A percentile compares a stretch with the other conserved stretches of the same genome.
Conservation (phyloP, 2,888 invertebrate genomes). For the Lepidocyrtinus sp. region DNA sequence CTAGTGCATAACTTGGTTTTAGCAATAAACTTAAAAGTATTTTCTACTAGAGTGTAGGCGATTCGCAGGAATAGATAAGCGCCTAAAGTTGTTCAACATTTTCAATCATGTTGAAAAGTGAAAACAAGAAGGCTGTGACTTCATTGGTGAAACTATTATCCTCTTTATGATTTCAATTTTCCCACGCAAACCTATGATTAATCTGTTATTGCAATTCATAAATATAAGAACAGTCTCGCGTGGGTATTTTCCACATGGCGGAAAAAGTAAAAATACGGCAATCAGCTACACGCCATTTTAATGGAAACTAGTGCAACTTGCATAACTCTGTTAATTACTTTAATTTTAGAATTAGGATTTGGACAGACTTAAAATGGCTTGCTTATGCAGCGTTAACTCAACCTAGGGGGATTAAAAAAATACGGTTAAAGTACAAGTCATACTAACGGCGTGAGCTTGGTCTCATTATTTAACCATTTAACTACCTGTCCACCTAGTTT, state of each 20-base stretch:
- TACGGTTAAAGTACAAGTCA: too few relatives aligned
- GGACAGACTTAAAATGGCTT: too few relatives aligned
- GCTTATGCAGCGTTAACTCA: too few relatives aligned
- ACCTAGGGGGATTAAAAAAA: too few relatives aligned
- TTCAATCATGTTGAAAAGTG: neutral
- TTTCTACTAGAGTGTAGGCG: neutral
- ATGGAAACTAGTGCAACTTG: too few relatives aligned
- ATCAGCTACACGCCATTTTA: too few relatives aligned
- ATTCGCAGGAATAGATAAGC: neutral
- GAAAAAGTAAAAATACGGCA: too few relatives aligned
- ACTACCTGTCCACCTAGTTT: neutral
- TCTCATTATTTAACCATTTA: neutral
- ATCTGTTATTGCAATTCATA: neutral
- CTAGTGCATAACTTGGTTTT: neutral
- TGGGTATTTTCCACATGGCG: too few relatives aligned
- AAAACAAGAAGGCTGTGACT: slow-evolving; percentile 2
- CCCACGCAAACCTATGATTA: slow-evolving; percentile 23
- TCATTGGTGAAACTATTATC: neutral
- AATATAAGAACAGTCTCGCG: too few relatives aligned
- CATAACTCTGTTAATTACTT: too few relatives aligned
- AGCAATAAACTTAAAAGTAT: too few relatives aligned
- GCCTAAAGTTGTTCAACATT: neutral
- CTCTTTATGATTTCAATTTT: slow-evolving; percentile 13
- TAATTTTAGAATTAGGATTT: too few relatives aligned
- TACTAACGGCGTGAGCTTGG: neutral